Base-by-base conservation (phyloP, 2,888 invertebrate genomes). In the Tromatobia lineatoria region DNA sequence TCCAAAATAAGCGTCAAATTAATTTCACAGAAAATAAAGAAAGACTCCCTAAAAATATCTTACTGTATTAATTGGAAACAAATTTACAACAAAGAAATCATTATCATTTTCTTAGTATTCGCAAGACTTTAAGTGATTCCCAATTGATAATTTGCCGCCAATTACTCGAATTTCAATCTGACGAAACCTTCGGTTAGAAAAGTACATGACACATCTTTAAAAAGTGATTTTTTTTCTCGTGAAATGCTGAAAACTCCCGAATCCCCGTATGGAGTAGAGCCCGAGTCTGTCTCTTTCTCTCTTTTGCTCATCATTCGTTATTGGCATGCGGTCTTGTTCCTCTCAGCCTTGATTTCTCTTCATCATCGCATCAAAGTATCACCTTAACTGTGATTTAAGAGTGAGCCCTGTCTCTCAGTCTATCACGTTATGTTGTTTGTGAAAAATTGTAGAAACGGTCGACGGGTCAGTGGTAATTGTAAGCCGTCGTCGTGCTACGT, bases 381-480 rank as follows among this genome's bases (percentile, higher is more conserved):
- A 74, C 18, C 45, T 29, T 34, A 15, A 61, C 34, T 20, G 45
- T n/a, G 47, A 64, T 20, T 7, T 20, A 18, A 42, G 34, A 20
- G 64, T 20, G 38, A 64, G 1, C 29, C 29, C 61, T 10, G 45
- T 50, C 34, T 38, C n/a, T 15, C 20, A 8, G 23, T 18, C 45
- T 77, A 69, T 69, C 57, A 15, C 67, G 42, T 50, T 47, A 34
- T 50, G 71, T 75, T 79, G 54, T 67, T 52, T 64, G 42, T 67
- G 13, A 64, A 8, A 20, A 64, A 38, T 91, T 91, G 82, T 90
- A 93, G 92, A 90, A 92, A 90, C 88, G 90, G 88, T 87, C 89
- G 92, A 85, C 86, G 92, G 85, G 90, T 89, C 84, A 91, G 88
- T 88, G 90, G 87, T 87, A 92, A 89, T 87, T 91, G 90, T 84